These are phyloP conservation scores for Parotia lawesii DNA, from an alignment of 2,113 vertebrate genomes.

Conservation along the genomic window DNA sequence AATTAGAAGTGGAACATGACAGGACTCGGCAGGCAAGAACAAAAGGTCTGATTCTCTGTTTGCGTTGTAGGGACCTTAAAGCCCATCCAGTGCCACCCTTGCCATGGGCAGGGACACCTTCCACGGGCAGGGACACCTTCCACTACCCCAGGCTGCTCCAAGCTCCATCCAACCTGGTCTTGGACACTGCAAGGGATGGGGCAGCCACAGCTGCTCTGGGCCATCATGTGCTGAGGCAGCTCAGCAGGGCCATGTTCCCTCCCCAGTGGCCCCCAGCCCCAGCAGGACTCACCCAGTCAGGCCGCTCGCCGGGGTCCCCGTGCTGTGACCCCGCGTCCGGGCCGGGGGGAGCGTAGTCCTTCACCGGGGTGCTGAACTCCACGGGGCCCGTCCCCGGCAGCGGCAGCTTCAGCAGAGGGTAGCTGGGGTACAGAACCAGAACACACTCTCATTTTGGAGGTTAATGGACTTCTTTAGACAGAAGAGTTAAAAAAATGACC, in stretches of 20 bases:
- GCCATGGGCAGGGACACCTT: background rate
- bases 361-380: constrained; percentile 89
- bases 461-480: rapidly evolving
- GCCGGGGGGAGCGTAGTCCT: constrained; percentile 83
- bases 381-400: constrained; percentile 92
- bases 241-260: background rate
- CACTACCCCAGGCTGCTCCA: rapidly evolving
- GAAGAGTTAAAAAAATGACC: rapidly evolving
- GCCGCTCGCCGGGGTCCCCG: constrained; percentile 77
- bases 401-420: constrained; percentile 90
- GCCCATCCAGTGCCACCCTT: background rate
- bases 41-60: background rate
- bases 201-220: background rate
- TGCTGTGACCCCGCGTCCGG: constrained; percentile 25
- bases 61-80: rapidly evolving
- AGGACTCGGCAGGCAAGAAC: background rate
- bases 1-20: background rate
- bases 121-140: background rate
- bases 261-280: background rate
- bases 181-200: rapidly evolving
- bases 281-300: constrained; percentile 76
- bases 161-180: rapidly evolving
- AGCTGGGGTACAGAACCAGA: constrained; percentile 65
- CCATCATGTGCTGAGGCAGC: too few relatives aligned
- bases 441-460: rapidly evolving